phyloP scores from a whole-genome alignment of 2,888 invertebrate species.

The Caenorhabditis imperialis region DNA sequence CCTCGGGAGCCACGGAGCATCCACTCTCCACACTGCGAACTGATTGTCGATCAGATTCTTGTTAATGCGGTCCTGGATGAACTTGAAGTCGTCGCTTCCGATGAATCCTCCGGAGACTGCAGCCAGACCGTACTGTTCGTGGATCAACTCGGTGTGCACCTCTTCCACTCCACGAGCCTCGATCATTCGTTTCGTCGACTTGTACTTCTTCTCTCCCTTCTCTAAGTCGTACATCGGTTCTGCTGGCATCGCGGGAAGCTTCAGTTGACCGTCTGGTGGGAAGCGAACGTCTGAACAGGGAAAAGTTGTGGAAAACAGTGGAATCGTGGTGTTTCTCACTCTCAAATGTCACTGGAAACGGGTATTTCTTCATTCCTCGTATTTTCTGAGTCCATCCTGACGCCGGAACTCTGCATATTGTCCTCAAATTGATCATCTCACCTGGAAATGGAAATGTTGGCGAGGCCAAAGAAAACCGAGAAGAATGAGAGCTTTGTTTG shows the following conservation, averaged over 20 bases:
- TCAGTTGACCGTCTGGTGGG: constrained; percentile 73
- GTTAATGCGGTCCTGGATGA: constrained; percentile 83
- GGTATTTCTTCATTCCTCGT: constrained; percentile 68
- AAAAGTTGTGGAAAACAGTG: not conserved
- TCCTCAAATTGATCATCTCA: constrained; percentile 24
- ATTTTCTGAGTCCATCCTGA: constrained; percentile 8
- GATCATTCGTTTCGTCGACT: constrained; percentile 72
- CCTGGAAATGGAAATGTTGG: no score
- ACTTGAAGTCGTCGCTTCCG: constrained; percentile 70
- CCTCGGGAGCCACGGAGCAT: constrained; percentile 94
- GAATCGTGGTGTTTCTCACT: constrained; percentile 54
- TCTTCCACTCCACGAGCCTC: constrained; percentile 76
- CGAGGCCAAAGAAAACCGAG: no score
- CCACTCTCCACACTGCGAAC: constrained; percentile 94
- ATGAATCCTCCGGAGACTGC: constrained; percentile 82
- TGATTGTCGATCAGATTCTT: constrained; percentile 86
- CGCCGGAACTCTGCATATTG: constrained; percentile 14
- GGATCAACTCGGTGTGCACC: constrained; percentile 88
- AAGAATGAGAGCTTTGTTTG: no score
- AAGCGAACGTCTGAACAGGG: constrained; percentile 72
- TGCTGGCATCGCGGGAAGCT: constrained; percentile 73
- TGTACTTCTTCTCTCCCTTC: constrained; percentile 74
- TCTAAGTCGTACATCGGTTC: constrained; percentile 74
- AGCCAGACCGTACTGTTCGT: constrained; percentile 93
- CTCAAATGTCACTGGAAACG: constrained; percentile 75